Evolutionary conservation across 2,888 invertebrate genomes (phyloP).

Genomic region (Perizoma affinitatum): DNA sequence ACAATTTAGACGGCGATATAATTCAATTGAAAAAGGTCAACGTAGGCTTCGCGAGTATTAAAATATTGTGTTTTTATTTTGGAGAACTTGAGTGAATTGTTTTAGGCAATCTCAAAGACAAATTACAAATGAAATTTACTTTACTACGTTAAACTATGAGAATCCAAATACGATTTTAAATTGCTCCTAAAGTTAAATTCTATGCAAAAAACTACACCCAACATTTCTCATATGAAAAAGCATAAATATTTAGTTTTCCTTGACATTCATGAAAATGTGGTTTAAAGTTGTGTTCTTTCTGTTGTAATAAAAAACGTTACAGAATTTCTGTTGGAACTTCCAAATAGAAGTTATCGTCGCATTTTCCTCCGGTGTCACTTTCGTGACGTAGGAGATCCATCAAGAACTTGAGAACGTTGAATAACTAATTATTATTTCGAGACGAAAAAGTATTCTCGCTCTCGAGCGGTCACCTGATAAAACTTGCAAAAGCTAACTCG

Average conservation of each 20-base stretch:
- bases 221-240: conserved; percentile 30
- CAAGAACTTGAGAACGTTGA: conserved; percentile 21
- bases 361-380: conserved; percentile 5
- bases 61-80: conserved; percentile 62
- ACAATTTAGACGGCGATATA: conserved; percentile 59
- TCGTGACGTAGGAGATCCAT: conserved; percentile 17
- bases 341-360: background rate
- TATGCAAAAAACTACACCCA: conserved; percentile 22
- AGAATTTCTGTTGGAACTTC: no score
- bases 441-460: conserved; percentile 33
- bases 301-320: conserved; percentile 1
- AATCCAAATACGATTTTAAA: conserved; percentile 44
- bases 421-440: conserved; percentile 21
- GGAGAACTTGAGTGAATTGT: conserved; percentile 43
- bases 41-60: conserved; percentile 48
- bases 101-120: conserved; percentile 32
- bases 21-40: conserved; percentile 56
- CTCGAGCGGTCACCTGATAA: conserved; percentile 43
- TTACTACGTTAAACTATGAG: conserved; percentile 41
- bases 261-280: conserved; percentile 17
- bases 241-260: conserved; percentile 26
- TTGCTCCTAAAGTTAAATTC: conserved; percentile 35
- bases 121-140: conserved; percentile 29
- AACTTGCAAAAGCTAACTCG: conserved; percentile 44
- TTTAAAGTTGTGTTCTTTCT: conserved; percentile 6